A percentile compares a stretch with the other conserved stretches of the same genome.
Conservation (phyloP, 2,888 invertebrate genomes). For the Napeogenes inachia region DNA sequence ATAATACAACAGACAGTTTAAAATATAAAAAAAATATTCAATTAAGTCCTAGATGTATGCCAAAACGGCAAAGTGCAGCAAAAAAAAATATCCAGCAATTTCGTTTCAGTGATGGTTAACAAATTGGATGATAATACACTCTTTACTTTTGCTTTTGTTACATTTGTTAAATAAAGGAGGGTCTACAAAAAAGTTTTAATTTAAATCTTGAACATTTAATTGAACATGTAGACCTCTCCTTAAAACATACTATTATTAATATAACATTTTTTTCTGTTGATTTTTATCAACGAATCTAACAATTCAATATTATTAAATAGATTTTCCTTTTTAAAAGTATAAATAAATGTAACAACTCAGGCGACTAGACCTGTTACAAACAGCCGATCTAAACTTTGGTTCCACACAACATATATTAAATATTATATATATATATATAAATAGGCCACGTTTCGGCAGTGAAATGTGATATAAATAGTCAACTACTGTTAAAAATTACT, state of each 20-base stretch:
- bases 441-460: slow-evolving; percentile 66
- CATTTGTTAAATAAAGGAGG: not conserved
- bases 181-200: not conserved
- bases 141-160: too few species aligned
- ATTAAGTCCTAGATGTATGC: too few species aligned
- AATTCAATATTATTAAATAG: slow-evolving; percentile 13
- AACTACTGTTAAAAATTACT: slow-evolving; percentile 21
- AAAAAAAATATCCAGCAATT: too few species aligned
- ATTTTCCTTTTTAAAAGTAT: slow-evolving; percentile 29
- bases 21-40: not conserved
- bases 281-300: slow-evolving; percentile 5
- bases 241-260: too few species aligned
- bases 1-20: slow-evolving; percentile 18
- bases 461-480: slow-evolving; percentile 31
- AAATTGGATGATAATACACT: too few species aligned
- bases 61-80: too few species aligned
- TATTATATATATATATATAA: slow-evolving; percentile 42
- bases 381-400: slow-evolving; percentile 68
- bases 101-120: too few species aligned
- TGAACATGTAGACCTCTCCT: too few species aligned
- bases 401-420: slow-evolving; percentile 53
- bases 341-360: slow-evolving; percentile 58
- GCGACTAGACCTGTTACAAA: slow-evolving; percentile 65
- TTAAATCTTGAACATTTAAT: not conserved
- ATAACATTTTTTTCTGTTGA: too few species aligned